Base-by-base conservation (phyloP, 2,797 vertebrate genomes). In the Furcifer pardalis region DNA sequence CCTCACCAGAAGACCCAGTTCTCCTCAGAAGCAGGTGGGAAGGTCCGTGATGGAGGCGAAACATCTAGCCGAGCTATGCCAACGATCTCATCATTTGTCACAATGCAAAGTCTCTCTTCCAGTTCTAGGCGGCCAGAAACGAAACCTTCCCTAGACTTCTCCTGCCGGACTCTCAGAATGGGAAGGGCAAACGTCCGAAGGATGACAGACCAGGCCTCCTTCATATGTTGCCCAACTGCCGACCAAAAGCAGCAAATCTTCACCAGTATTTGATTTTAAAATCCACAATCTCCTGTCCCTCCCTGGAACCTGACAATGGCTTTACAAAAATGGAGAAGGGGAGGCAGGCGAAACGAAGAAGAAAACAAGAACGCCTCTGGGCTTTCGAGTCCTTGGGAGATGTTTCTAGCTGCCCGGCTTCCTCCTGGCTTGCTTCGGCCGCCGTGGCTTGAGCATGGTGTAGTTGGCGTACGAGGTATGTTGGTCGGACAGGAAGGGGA, bases 401-500 rank as follows among this genome's bases (percentile, higher is more conserved):
- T 91, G 91, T 25, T 15, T 49, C 86, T 96, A 96, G 78, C 93
- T 92, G 81, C 95, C 93, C 27, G 82, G 63, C 79, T 96, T 97
- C 80, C 91, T 99, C 92, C 97, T 97, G 90, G 82, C 90, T 88
- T 95, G 97, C 94, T 96, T 99, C 56, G 90, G 90, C 90, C 97
- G 97, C 85, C 97, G 95, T 21, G 97, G 84, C 93, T 99, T 99
- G 79, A 99, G 95, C 89, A 99, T 99, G 77, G 96, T 97, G 23
- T 99, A 99, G 92, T 97, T 98, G 72, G 93, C 95, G 90, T 98
- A 99, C n/a, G 91, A 92, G 0, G 97, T 99, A 91, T 98, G 96
- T 63, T 95, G 97, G 65, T 98, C 97, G 0, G 98, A 99, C 84
- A 99, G 93, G 83, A 99, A 95, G 0, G 99, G 99, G 81, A 99